These are phyloP conservation scores for Thamnaconus septentrionalis DNA, from an alignment of 2,113 vertebrate species.

Conservation along the genomic window DNA sequence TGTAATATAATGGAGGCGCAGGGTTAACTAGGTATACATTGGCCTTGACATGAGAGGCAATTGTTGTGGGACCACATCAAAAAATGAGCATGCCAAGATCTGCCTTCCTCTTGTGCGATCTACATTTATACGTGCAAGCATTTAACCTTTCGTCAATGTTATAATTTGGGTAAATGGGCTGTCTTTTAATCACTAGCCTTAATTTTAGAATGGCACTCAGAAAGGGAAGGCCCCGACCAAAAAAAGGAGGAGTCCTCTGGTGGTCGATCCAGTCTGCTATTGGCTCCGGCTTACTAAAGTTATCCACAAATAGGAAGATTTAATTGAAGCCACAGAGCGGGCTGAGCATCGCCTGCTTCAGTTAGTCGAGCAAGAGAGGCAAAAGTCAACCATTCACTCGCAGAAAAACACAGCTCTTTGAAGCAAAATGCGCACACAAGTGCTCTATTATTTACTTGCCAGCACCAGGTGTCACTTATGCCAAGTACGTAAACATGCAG, in stretches of 20 bases:
- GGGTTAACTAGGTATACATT: conserved; percentile 51
- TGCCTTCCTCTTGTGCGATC: conserved; percentile 33
- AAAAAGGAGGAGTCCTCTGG: too few relatives aligned
- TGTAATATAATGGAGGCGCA: conserved; percentile 29
- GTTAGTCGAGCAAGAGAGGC: neutral
- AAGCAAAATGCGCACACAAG: neutral
- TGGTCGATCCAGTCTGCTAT: too few relatives aligned
- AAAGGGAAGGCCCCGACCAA: conserved; percentile 45
- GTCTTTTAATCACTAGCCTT: conserved; percentile 62
- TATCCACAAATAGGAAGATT: conserved; percentile 39
- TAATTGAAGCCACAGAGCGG: neutral
- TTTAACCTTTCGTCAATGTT: conserved; percentile 67
- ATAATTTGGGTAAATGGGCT: conserved; percentile 62
- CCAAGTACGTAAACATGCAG: conserved; percentile 31
- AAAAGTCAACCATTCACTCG: neutral
- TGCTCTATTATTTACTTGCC: conserved; percentile 8
- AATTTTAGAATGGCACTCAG: conserved; percentile 64
- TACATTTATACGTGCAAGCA: conserved; percentile 39
- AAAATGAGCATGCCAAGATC: conserved; percentile 4
- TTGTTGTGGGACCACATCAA: conserved; percentile 39
- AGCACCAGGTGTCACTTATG: conserved; percentile 32
- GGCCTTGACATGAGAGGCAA: conserved; percentile 36
- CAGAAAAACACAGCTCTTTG: neutral
- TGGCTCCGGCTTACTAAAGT: too few relatives aligned
- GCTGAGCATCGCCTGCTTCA: neutral